Base-by-base conservation (phyloP, 2,113 vertebrate species). In the Ptyas mucosa region DNA sequence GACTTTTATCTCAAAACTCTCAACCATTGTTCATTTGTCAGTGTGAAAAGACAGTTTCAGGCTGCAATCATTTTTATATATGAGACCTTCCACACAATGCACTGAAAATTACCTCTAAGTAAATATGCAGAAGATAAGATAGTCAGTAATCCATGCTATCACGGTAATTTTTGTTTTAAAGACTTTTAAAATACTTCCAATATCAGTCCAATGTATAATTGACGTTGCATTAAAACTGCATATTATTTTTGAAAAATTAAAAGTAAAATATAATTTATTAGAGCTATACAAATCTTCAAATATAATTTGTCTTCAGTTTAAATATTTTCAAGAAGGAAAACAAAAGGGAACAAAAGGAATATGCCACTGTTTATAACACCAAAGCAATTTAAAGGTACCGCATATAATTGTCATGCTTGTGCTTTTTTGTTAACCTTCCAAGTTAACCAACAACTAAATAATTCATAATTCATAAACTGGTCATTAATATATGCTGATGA, bases 231-330 rank as follows among this genome's bases (percentile, higher is more conserved):
- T 95, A 94, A 97, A 97, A 96, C 93, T 96, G 97, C 95, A 95
- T 96, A 95, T 95, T 96, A 97, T 95, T 97, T 95, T 95, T 97
- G 89, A 95, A 96, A 97, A 97, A 85, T 94, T 94, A 96, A 85
- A 97, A 95, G 95, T 96, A 97, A 97, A 97, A 97, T 96, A 96
- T 97, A 94, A 97, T 96, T 90, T 94, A 96, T 98, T 98, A 97
- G 97, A 61, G 95, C 97, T 97, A 97, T 96, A 97, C 97, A 97
- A 98, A 98, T 96, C 91, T 95, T 96, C 97, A 95, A 97, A 97
- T 96, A 97, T 96, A 96, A 97, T 95, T 95, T 96, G 95, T 97
- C 96, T 97, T 95, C 95, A 97, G 97, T 95, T 97, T 96, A 92
- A 98, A 92, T 87, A 94, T 97, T 97, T 97, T 95, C 96, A 96